phyloP scores from a whole-genome alignment of 1,140 invertebrate species.

The Lasioglossum baleicum region DNA sequence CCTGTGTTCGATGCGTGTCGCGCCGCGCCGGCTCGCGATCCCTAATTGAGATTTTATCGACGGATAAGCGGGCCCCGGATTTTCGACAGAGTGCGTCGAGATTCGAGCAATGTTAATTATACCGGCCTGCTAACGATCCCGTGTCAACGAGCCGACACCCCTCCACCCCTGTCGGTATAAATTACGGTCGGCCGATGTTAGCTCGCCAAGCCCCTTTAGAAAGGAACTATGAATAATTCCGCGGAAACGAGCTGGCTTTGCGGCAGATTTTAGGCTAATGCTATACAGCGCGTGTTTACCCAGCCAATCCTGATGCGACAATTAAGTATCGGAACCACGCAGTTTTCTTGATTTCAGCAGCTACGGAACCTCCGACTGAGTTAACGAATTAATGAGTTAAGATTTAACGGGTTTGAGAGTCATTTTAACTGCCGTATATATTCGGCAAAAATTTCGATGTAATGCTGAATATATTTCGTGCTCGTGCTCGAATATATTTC shows the following conservation, averaged over 20 bases:
- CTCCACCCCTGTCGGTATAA: neutral
- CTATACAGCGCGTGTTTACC: neutral
- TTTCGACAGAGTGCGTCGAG: conserved; percentile 5
- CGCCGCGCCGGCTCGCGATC: neutral
- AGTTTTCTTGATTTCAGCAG: too few relatives aligned
- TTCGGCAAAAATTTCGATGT: too few relatives aligned
- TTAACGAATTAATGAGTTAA: too few relatives aligned
- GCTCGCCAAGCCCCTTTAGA: neutral
- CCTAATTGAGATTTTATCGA: conserved; percentile 56
- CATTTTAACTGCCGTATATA: too few relatives aligned
- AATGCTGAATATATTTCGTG: too few relatives aligned
- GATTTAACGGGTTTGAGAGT: too few relatives aligned
- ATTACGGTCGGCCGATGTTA: neutral
- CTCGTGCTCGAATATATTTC: too few relatives aligned
- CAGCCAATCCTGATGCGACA: too few relatives aligned
- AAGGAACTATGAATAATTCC: neutral
- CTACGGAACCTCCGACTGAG: too few relatives aligned
- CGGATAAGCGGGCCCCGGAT: conserved; percentile 20
- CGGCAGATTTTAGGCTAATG: neutral
- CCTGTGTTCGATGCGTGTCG: too few relatives aligned
- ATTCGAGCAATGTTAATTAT: conserved; percentile 26
- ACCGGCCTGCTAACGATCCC: neutral
- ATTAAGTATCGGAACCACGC: too few relatives aligned
- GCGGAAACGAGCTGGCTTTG: neutral
- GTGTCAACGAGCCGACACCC: neutral